Evolutionary conservation across 2,113 vertebrate genomes (phyloP).

Genomic region (Bagarius yarrelli): DNA sequence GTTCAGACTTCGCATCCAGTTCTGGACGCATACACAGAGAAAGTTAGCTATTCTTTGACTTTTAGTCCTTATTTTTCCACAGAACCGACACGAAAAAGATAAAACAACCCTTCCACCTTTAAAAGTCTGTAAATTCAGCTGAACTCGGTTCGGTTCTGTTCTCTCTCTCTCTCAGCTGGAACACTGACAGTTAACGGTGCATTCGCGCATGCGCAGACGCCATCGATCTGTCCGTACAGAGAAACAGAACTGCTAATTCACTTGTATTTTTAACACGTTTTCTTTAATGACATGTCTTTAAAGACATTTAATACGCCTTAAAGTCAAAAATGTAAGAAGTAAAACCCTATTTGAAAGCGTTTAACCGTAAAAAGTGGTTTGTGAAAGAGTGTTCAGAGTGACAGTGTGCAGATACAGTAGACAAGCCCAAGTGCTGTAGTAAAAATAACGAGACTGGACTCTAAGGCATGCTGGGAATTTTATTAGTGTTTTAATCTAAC

Average conservation of each 20-base stretch:
- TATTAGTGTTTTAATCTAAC: background rate
- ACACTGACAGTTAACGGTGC: constrained; percentile 66
- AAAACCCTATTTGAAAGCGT: background rate
- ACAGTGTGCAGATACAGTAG: background rate
- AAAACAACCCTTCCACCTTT: background rate
- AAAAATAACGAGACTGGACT: constrained; percentile 61
- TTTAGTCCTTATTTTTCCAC: background rate
- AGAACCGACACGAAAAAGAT: background rate
- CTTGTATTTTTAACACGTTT: background rate
- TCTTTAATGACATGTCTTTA: background rate
- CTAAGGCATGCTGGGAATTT: background rate
- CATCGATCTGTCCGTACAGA: background rate
- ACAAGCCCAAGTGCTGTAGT: constrained; percentile 49
- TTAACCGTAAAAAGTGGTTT: background rate
- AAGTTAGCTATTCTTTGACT: background rate
- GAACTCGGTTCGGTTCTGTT: constrained; percentile 11
- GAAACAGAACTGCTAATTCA: constrained; percentile 31
- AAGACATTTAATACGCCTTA: background rate
- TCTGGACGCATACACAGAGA: background rate
- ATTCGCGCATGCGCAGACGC: constrained; percentile 62
- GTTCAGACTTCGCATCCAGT: background rate
- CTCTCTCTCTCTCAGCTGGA: constrained; percentile 22
- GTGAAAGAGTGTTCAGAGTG: background rate
- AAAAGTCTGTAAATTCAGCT: background rate
- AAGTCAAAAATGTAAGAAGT: background rate